Conservation (phyloP, 2,888 invertebrate genomes). For the Alsophila aescularia region DNA sequence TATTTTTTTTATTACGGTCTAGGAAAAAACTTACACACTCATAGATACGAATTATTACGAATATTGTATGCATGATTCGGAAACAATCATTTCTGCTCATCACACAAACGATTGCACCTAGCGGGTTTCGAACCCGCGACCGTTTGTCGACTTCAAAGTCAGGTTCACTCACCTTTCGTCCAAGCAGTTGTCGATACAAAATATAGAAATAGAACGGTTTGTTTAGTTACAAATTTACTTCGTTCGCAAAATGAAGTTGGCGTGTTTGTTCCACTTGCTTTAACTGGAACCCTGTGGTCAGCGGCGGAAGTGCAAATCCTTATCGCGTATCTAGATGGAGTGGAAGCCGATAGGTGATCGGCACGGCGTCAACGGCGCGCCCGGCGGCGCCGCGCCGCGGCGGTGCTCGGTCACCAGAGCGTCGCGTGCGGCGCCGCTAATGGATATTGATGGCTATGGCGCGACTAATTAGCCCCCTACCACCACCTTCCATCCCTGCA, state of each 20-base stretch:
- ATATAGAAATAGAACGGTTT: neutral
- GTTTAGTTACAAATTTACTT: conserved; percentile 17
- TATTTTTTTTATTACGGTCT: too few relatives aligned
- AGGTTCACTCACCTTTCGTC: too few relatives aligned
- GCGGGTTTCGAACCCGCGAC: too few relatives aligned
- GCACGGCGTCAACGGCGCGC: conserved; percentile 48
- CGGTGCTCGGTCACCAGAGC: conserved; percentile 48
- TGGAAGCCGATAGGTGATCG: conserved; percentile 63
- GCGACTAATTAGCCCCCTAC: conserved; percentile 77
- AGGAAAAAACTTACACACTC: too few relatives aligned
- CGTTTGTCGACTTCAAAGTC: too few relatives aligned
- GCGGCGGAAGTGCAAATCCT: conserved; percentile 68
- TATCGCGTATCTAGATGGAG: conserved; percentile 62
- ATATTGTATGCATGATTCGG: too few relatives aligned
- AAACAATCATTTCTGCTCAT: too few relatives aligned
- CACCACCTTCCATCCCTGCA: conserved; percentile 59
- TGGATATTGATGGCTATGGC: conserved; percentile 81
- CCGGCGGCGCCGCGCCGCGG: conserved; percentile 45
- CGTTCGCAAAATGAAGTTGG: conserved; percentile 26
- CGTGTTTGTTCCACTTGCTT: conserved; percentile 48
- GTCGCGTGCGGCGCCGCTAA: conserved; percentile 83
- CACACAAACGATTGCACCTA: too few relatives aligned
- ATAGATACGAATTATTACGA: too few relatives aligned
- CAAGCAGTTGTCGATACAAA: neutral
- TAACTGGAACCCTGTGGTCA: conserved; percentile 50